These are phyloP conservation scores for Aquatica leii DNA, from an alignment of 2,888 invertebrate species.

Conservation along the genomic window DNA sequence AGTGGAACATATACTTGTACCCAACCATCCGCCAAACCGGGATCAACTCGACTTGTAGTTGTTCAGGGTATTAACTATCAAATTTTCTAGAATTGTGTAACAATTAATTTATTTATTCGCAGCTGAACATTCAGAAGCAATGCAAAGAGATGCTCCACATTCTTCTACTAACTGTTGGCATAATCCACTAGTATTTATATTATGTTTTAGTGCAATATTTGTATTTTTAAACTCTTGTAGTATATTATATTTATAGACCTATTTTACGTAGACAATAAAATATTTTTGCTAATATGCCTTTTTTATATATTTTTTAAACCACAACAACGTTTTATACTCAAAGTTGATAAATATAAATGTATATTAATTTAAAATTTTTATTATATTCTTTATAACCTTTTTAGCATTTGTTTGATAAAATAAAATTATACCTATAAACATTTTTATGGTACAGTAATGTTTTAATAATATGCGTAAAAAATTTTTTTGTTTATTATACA, in stretches of 20 bases:
- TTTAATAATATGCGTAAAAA: no score
- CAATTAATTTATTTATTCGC: conserved; percentile 44
- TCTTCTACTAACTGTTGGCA: conserved; percentile 14
- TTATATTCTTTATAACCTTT: no score
- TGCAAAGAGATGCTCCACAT: conserved; percentile 68
- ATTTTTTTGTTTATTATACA: no score
- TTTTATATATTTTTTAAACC: no score
- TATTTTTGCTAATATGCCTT: conserved; percentile 6
- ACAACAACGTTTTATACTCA: no score
- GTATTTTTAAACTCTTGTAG: neutral
- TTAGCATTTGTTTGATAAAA: no score
- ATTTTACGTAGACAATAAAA: neutral
- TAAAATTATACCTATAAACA: no score
- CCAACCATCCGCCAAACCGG: conserved; percentile 66
- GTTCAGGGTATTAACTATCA: conserved; percentile 69
- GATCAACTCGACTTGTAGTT: conserved; percentile 69
- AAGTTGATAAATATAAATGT: no score
- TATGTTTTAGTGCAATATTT: neutral
- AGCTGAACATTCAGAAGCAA: conserved; percentile 68
- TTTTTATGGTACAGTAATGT: no score
- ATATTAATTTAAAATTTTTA: no score
- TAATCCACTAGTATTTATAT: neutral
- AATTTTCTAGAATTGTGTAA: neutral
- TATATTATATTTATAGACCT: neutral
- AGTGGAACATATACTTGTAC: conserved; percentile 72